Evolutionary conservation across 1,140 invertebrate species (phyloP), one percentile per base, ranked within the genome.

Genomic region (Eueides isabella): DNA sequence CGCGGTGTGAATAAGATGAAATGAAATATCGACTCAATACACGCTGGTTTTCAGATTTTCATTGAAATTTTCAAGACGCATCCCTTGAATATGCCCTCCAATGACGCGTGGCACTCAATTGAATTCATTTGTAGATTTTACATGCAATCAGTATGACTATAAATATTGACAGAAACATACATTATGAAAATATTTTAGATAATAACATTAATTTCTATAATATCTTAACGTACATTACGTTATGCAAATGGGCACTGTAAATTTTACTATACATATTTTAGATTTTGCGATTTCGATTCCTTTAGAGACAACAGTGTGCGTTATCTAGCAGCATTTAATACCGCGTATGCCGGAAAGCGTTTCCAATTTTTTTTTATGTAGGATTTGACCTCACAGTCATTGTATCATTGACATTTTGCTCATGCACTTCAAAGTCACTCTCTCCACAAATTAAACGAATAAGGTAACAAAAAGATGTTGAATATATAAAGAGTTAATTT

Each of bases 1-100:
- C 89, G 81, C 79, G 76, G 87, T 83, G 87, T 83, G 86, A 89
- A 88, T 91, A 85, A 88, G 84, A 87, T 84, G 82, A 88, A 87
- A 85, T 86, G 81, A 87, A 85, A 85, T 90, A 88, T 88, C 81
- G 85, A 82, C 81, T 85, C 75, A 71, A 75, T 84, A 85, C 78
- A 84, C 83, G 85, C 80, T 76, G 77, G 78, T 85, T 84, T 85
- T 82, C 77, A 84, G 75, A 80, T 79, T 80, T 82, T 86, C 81
- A 86, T 86, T 83, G 79, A 76, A 78, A 72, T 74, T 81, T 79
- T 77, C 64, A 80, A 82, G 78, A 74, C 76, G 72, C 72, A 75
- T 81, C 75, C 71, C 74, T 74, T 81, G 71, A 75, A 79, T 77
- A 73, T 76, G 65, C 74, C 65, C 69, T 71, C 48, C 55, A 55